A percentile compares a stretch with the other conserved stretches of the same genome.
Evolutionary conservation across 2,797 vertebrate genomes (phyloP).

Genomic region (Pelodytes ibericus): DNA sequence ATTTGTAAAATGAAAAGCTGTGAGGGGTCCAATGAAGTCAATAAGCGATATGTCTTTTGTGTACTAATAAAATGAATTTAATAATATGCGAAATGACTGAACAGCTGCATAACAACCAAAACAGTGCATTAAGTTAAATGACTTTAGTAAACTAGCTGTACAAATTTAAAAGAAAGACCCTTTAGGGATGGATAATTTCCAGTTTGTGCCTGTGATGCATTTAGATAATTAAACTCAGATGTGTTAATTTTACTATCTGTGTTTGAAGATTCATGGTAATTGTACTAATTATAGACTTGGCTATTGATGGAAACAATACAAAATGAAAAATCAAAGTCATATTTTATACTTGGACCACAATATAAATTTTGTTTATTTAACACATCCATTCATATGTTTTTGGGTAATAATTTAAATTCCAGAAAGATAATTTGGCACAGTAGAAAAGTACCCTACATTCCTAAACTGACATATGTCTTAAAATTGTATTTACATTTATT

Average conservation of each 20-base stretch:
- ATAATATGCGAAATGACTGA: conserved; percentile 29
- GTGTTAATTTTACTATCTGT: conserved; percentile 26
- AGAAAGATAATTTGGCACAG: no score
- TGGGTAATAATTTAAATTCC: no score
- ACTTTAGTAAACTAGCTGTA: conserved; percentile 39
- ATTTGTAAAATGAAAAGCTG: conserved; percentile 19
- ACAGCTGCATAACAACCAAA: conserved; percentile 33
- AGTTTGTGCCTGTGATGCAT: conserved; percentile 12
- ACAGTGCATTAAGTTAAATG: conserved; percentile 33
- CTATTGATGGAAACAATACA: background rate
- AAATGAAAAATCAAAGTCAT: background rate
- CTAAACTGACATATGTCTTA: no score
- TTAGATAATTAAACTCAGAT: conserved; percentile 37
- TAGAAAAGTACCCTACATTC: no score
- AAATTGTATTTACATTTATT: no score
- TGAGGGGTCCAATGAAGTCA: conserved; percentile 21
- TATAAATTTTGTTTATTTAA: no score
- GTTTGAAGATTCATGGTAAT: conserved; percentile 11
- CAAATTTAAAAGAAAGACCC: conserved; percentile 40
- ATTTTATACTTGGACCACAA: no score
- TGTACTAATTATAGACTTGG: background rate
- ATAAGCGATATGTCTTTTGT: conserved; percentile 37
- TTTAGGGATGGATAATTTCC: conserved; percentile 45
- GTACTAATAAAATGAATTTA: conserved; percentile 29
- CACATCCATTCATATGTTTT: no score